Conservation (phyloP, 2,797 vertebrate genomes). For the Columba guinea region DNA sequence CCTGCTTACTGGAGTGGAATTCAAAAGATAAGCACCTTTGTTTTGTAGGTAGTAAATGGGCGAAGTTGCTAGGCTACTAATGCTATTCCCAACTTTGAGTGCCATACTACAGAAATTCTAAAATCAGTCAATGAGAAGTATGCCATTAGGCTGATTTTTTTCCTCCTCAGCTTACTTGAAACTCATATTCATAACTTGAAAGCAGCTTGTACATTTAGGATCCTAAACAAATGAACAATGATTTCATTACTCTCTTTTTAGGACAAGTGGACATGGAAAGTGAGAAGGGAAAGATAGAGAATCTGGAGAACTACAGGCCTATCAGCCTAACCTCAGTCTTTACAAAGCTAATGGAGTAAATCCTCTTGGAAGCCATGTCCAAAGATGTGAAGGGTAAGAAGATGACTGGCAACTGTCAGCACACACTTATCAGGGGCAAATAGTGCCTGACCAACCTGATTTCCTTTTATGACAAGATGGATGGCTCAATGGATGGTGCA, state of each 20-base stretch:
- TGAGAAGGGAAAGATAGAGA: neutral
- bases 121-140: neutral
- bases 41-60: neutral
- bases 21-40: neutral
- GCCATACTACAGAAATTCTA: neutral
- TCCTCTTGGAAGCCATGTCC: too few relatives aligned
- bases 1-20: neutral
- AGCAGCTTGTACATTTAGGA: neutral
- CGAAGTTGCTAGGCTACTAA: neutral
- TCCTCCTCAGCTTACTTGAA: neutral
- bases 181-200: neutral
- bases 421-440: neutral
- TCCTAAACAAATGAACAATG: neutral
- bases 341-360: too few relatives aligned
- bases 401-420: neutral
- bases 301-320: too few relatives aligned
- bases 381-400: too few relatives aligned
- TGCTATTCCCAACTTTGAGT: neutral
- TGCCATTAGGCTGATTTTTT: neutral
- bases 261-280: neutral
- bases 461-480: neutral
- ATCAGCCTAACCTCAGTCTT: too few relatives aligned
- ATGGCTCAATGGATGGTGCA: neutral
- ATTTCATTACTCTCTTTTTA: neutral
- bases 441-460: neutral